A percentile compares a stretch with the other conserved stretches of the same genome.
Conservation (phyloP, 2,113 vertebrate genomes). For the Cyphomyrus discorhynchus region DNA sequence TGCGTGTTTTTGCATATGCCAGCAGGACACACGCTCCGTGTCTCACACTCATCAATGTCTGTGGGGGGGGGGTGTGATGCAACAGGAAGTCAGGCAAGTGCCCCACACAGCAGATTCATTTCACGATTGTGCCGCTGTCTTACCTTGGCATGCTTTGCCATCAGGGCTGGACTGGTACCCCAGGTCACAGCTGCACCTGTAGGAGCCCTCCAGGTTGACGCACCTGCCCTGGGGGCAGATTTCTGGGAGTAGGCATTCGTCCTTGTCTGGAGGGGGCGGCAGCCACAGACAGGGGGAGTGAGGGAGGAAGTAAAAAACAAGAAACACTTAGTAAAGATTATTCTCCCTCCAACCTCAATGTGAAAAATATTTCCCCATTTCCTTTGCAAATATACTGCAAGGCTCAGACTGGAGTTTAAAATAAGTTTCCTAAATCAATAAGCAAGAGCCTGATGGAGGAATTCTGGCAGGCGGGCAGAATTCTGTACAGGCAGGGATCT, state of each 20-base stretch:
- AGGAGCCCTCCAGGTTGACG: conserved; percentile 74
- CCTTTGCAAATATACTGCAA: neutral
- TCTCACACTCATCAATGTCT: conserved; percentile 76
- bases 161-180: conserved; percentile 67
- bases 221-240: conserved; percentile 70
- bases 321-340: neutral
- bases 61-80: conserved; percentile 26
- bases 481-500: neutral
- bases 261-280: conserved; percentile 61
- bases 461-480: neutral
- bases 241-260: conserved; percentile 67
- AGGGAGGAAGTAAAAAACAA: neutral
- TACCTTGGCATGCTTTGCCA: conserved; percentile 73
- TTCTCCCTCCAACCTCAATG: neutral
- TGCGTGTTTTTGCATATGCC: conserved; percentile 74
- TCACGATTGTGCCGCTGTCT: conserved; percentile 26
- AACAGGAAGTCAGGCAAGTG: neutral
- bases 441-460: neutral
- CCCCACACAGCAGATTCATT: neutral
- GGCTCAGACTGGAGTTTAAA: neutral
- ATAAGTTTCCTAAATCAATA: conserved; percentile 2
- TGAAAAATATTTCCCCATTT: neutral
- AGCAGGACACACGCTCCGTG: conserved; percentile 53
- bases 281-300: neutral
- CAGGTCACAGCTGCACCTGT: conserved; percentile 69